phyloP scores from a whole-genome alignment of 2,797 vertebrate species.

The Eleutherodactylus coqui region DNA sequence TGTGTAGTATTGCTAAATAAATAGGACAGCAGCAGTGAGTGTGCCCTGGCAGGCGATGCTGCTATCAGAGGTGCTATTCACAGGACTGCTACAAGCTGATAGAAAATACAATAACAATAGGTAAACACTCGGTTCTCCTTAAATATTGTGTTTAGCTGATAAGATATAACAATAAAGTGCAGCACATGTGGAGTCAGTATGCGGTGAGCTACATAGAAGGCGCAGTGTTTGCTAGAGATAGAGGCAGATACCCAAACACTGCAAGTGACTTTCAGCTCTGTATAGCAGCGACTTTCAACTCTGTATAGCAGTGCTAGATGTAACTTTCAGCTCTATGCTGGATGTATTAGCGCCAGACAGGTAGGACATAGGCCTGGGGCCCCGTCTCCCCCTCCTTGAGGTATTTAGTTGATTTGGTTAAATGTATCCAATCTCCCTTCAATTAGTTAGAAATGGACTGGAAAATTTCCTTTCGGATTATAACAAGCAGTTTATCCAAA shows the following conservation, averaged over 20 bases:
- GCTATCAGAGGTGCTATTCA: slow-evolving; percentile 36
- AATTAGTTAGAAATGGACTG: slow-evolving; percentile 61
- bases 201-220: slow-evolving; percentile 43
- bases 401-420: slow-evolving; percentile 39
- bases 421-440: slow-evolving; percentile 50
- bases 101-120: slow-evolving; percentile 27
- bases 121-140: slow-evolving; percentile 44
- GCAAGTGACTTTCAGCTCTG: slow-evolving; percentile 14
- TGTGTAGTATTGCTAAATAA: not conserved
- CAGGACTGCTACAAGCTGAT: slow-evolving; percentile 17
- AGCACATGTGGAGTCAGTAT: slow-evolving; percentile 33
- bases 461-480: slow-evolving; percentile 61
- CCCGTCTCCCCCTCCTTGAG: not conserved
- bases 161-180: slow-evolving; percentile 40
- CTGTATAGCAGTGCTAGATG: not conserved
- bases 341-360: not conserved
- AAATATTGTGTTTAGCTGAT: slow-evolving; percentile 60
- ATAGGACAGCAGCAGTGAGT: slow-evolving; percentile 7
- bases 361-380: not conserved
- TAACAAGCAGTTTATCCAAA: slow-evolving; percentile 53
- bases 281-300: slow-evolving; percentile 1
- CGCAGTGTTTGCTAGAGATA: slow-evolving; percentile 40
- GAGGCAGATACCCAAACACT: slow-evolving; percentile 6
- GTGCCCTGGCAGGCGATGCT: not conserved
- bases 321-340: slow-evolving; percentile 1